These are phyloP conservation scores for Brotula barbata DNA, from an alignment of 2,797 vertebrate genomes.

Conservation along the genomic window DNA sequence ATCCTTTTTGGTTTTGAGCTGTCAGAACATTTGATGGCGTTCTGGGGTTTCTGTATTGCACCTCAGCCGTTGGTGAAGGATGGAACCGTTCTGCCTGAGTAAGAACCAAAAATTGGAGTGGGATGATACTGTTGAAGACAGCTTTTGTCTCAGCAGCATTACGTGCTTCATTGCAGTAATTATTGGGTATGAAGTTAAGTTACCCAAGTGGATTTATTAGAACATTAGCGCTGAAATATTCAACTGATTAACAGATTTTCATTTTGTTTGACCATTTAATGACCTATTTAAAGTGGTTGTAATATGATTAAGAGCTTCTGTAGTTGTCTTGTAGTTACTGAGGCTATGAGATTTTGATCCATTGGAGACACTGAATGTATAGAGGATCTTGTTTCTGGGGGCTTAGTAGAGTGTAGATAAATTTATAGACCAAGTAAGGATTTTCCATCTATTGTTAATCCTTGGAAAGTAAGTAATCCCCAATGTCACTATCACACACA, in stretches of 20 bases:
- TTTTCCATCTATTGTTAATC: slow-evolving; percentile 63
- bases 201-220: slow-evolving; percentile 9
- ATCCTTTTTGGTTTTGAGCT: slow-evolving; percentile 27
- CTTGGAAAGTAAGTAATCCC: slow-evolving; percentile 65
- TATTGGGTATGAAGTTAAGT: slow-evolving; percentile 23
- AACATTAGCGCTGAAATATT: neutral
- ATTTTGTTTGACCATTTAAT: slow-evolving; percentile 21
- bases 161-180: slow-evolving; percentile 33
- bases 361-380: slow-evolving; percentile 42
- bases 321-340: slow-evolving; percentile 45
- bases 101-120: slow-evolving; percentile 33
- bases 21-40: slow-evolving; percentile 32
- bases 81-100: slow-evolving; percentile 20
- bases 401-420: slow-evolving; percentile 55
- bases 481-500: slow-evolving; percentile 35
- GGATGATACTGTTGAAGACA: slow-evolving; percentile 29
- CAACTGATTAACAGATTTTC: neutral
- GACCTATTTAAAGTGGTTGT: slow-evolving; percentile 32
- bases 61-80: slow-evolving; percentile 41
- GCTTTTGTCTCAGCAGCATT: slow-evolving; percentile 6
- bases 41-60: slow-evolving; percentile 33
- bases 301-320: slow-evolving; percentile 44
- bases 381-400: slow-evolving; percentile 40
- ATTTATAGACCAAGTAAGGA: slow-evolving; percentile 58
- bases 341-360: slow-evolving; percentile 50